Conservation (phyloP, 2,888 invertebrate genomes). For the Eucera pruinosa region DNA sequence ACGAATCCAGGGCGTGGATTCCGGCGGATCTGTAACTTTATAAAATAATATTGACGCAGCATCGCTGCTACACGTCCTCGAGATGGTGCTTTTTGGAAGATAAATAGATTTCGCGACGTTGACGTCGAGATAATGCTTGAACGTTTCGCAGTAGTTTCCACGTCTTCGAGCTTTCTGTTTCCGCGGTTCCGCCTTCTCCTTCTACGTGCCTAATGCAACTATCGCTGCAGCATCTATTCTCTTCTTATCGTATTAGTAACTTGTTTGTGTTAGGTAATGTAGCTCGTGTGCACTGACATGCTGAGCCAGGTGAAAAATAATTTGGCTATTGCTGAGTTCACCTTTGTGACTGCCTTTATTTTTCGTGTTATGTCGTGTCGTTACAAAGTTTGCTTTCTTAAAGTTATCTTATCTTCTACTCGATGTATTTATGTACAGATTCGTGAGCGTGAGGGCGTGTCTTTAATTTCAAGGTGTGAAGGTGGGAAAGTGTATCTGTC, state of each 20-base stretch:
- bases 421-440: too few relatives aligned
- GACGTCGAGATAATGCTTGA: slow-evolving; percentile 28
- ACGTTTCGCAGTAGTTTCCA: slow-evolving; percentile 18
- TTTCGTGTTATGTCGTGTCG: too few relatives aligned
- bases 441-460: too few relatives aligned
- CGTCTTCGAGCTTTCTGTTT: slow-evolving; percentile 23
- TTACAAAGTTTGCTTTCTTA: too few relatives aligned
- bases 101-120: slow-evolving; percentile 46
- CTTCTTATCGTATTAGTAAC: slow-evolving; percentile 46
- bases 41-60: slow-evolving; percentile 55
- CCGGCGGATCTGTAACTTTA: slow-evolving; percentile 30
- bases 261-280: too few relatives aligned
- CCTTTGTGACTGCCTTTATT: too few relatives aligned
- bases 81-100: slow-evolving; percentile 30
- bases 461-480: too few relatives aligned
- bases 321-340: too few relatives aligned
- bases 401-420: too few relatives aligned
- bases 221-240: neutral
- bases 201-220: neutral
- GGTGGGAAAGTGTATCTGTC: too few relatives aligned
- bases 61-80: slow-evolving; percentile 5
- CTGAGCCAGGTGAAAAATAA: too few relatives aligned
- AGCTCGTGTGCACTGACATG: too few relatives aligned
- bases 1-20: slow-evolving; percentile 27
- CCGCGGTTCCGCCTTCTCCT: neutral